Evolutionary conservation across 2,113 vertebrate species (phyloP).

Genomic region (Xyrauchen texanus): DNA sequence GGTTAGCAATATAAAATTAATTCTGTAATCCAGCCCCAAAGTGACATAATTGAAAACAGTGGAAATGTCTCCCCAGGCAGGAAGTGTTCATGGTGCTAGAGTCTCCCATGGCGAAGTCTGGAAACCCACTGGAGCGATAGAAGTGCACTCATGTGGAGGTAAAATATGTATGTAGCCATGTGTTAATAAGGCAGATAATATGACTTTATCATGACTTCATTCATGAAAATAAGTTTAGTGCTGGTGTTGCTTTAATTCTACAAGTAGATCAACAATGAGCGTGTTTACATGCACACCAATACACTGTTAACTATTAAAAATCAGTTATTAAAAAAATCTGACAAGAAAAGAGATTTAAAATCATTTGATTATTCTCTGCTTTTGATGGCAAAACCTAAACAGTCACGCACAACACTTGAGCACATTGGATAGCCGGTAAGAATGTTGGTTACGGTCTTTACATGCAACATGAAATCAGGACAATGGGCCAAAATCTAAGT

Average conservation of each 20-base stretch:
- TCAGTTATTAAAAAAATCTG: too few relatives aligned
- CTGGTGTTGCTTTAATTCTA: not conserved
- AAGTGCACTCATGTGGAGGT: constrained; percentile 30
- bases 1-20: constrained; percentile 53
- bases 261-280: not conserved
- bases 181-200: constrained; percentile 6
- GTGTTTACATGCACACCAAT: too few relatives aligned
- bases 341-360: too few relatives aligned
- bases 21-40: constrained; percentile 38
- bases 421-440: too few relatives aligned
- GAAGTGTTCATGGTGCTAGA: not conserved
- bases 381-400: too few relatives aligned
- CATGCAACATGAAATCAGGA: too few relatives aligned
- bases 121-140: constrained; percentile 27
- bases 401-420: too few relatives aligned
- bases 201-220: not conserved
- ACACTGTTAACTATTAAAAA: too few relatives aligned
- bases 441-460: too few relatives aligned
- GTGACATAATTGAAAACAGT: constrained; percentile 29
- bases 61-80: constrained; percentile 30
- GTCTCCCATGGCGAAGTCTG: constrained; percentile 34
- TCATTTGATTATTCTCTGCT: too few relatives aligned
- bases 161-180: constrained; percentile 11
- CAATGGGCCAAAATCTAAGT: too few relatives aligned
- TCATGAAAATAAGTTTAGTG: not conserved